A percentile compares a stretch with the other conserved stretches of the same genome.
Evolutionary conservation across 2,797 vertebrate species (phyloP).

Genomic region (Carduelis carduelis): DNA sequence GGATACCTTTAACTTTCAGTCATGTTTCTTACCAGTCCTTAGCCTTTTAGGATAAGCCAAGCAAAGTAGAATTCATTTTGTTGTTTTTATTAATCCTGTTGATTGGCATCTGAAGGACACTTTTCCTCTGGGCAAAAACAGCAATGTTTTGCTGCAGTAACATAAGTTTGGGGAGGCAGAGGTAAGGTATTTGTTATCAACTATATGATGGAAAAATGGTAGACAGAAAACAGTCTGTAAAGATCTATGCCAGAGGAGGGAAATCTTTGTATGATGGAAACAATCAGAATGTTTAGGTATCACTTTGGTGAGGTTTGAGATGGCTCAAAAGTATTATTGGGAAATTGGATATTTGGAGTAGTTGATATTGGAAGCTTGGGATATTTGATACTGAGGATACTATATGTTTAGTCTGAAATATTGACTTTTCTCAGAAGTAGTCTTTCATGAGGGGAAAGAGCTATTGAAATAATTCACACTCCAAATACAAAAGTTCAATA

Average conservation of each 20-base stretch:
- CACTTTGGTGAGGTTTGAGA: not conserved
- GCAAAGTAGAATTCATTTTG: not conserved
- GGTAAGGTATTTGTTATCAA: not conserved
- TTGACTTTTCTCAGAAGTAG: not conserved
- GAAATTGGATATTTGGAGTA: not conserved
- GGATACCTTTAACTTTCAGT: not conserved
- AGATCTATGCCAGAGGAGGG: not conserved
- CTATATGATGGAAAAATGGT: not conserved
- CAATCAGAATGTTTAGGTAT: not conserved
- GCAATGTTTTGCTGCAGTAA: conserved; percentile 28
- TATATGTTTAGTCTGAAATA: not conserved
- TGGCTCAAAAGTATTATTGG: not conserved
- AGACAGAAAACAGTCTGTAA: conserved; percentile 21
- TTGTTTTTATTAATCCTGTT: not conserved
- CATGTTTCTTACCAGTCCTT: not conserved
- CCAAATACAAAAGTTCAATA: not conserved
- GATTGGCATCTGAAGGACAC: conserved; percentile 34
- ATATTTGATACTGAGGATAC: not conserved
- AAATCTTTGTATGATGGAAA: conserved; percentile 1
- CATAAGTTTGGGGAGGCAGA: not conserved
- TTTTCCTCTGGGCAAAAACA: conserved; percentile 35
- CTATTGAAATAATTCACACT: not conserved
- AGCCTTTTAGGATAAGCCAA: not conserved
- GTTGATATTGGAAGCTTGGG: not conserved
- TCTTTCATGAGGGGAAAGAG: not conserved